Percentiles rank a stretch among this genome's conserved stretches.
These are phyloP conservation scores for Leucania comma DNA, from an alignment of 2,888 invertebrate species.

Conservation along the genomic window DNA sequence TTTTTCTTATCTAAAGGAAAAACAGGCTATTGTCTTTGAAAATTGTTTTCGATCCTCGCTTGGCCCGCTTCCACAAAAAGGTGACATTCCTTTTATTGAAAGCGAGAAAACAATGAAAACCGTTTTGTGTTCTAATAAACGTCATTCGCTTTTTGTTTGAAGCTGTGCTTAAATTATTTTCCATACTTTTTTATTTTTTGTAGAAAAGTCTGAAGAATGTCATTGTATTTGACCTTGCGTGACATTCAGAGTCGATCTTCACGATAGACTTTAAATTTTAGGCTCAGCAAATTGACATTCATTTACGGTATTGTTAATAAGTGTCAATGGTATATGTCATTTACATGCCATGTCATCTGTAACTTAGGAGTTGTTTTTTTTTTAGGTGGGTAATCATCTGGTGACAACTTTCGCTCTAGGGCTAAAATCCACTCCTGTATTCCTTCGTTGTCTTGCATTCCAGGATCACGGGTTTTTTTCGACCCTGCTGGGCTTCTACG, in stretches of 20 bases:
- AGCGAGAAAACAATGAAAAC: conserved; percentile 49
- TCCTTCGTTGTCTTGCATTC: too few relatives aligned
- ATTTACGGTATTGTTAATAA: background rate
- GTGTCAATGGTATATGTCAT: too few relatives aligned
- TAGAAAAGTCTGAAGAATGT: conserved; percentile 15
- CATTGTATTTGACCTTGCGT: background rate
- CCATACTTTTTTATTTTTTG: conserved; percentile 4
- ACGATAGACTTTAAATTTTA: background rate
- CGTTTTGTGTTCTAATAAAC: conserved; percentile 50
- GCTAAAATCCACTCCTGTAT: too few relatives aligned
- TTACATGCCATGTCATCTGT: too few relatives aligned
- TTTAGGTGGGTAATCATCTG: too few relatives aligned
- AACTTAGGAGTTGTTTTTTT: too few relatives aligned
- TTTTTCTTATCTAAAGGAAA: conserved; percentile 18
- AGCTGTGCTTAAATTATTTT: conserved; percentile 26
- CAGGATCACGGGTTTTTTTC: too few relatives aligned
- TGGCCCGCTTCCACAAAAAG: conserved; percentile 29
- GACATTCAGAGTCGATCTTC: background rate
- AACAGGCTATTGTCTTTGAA: conserved; percentile 42
- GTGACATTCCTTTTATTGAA: conserved; percentile 57
- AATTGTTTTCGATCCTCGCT: conserved; percentile 41
- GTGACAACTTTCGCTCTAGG: too few relatives aligned
- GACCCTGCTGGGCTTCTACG: too few relatives aligned
- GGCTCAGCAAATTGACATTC: background rate
- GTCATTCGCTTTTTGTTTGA: conserved; percentile 26